phyloP scores from a whole-genome alignment of 2,797 vertebrate species.

The Pseudotriccus pelzelni region DNA sequence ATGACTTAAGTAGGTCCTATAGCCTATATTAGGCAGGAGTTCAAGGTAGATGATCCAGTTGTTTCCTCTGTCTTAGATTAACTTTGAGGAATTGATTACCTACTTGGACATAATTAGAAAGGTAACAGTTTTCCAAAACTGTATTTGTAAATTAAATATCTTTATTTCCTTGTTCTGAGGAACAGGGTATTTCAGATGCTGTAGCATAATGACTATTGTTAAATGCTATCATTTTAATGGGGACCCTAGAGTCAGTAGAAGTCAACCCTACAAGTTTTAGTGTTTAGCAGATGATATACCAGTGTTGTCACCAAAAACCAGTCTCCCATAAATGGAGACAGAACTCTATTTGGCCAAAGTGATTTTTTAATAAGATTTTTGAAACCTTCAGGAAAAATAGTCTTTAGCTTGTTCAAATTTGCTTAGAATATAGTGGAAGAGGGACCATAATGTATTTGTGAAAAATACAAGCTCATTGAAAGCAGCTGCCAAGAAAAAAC shows the following conservation, averaged over 20 bases:
- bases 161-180: background rate
- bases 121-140: background rate
- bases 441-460: background rate
- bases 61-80: constrained; percentile 10
- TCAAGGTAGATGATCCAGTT: background rate
- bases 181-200: background rate
- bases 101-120: background rate
- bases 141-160: background rate
- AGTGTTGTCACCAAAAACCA: background rate
- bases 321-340: background rate
- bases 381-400: background rate
- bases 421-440: background rate
- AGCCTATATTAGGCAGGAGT: constrained; percentile 22
- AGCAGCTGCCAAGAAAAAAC: background rate
- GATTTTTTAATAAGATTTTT: background rate
- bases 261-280: background rate
- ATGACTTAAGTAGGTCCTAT: constrained; percentile 19
- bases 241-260: background rate
- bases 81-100: background rate
- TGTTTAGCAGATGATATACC: background rate
- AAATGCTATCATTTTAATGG: background rate
- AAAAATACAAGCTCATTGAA: background rate
- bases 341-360: background rate
- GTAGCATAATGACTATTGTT: background rate
- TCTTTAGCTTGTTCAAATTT: background rate